A percentile compares a stretch with the other conserved stretches of the same genome.
These are phyloP conservation scores for Sarotherodon lohbergeri DNA, from an alignment of 2,113 vertebrate genomes.

Conservation along the genomic window DNA sequence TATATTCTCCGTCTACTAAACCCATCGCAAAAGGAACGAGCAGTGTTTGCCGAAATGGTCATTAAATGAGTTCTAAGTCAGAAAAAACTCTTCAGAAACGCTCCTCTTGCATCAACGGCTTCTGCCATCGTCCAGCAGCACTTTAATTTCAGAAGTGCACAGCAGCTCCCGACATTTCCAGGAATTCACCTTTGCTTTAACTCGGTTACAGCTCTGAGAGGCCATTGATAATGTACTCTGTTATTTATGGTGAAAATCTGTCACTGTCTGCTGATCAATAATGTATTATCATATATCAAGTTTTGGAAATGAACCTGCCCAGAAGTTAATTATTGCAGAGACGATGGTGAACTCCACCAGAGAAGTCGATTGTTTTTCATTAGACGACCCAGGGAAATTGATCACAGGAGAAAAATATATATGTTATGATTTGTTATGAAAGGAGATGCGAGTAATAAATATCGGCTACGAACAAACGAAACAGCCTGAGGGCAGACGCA, in stretches of 20 bases:
- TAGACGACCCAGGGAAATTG: constrained; percentile 15
- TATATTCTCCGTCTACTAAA: not conserved
- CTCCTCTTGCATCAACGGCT: not conserved
- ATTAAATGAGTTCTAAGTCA: not conserved
- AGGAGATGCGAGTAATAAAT: constrained; percentile 35
- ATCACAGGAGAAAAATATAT: constrained; percentile 10
- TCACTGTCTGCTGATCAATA: constrained; percentile 61
- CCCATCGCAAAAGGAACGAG: not conserved
- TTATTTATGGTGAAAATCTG: constrained; percentile 56
- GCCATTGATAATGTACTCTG: constrained; percentile 45
- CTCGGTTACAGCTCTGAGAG: not conserved
- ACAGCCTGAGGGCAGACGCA: constrained; percentile 1
- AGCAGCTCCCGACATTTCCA: not conserved
- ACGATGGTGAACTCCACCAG: constrained; percentile 10
- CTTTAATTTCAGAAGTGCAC: not conserved
- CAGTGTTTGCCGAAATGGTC: not conserved
- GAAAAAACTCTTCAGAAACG: not conserved
- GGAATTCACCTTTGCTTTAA: constrained; percentile 1
- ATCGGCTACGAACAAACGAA: constrained; percentile 10
- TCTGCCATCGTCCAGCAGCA: not conserved
- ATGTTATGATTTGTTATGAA: constrained; percentile 46
- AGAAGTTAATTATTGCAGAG: constrained; percentile 48
- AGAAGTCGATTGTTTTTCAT: constrained; percentile 53
- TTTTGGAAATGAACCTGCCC: constrained; percentile 62
- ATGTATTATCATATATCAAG: constrained; percentile 66